Evolutionary conservation across 2,113 vertebrate species (phyloP).

Genomic region (Anhinga anhinga): DNA sequence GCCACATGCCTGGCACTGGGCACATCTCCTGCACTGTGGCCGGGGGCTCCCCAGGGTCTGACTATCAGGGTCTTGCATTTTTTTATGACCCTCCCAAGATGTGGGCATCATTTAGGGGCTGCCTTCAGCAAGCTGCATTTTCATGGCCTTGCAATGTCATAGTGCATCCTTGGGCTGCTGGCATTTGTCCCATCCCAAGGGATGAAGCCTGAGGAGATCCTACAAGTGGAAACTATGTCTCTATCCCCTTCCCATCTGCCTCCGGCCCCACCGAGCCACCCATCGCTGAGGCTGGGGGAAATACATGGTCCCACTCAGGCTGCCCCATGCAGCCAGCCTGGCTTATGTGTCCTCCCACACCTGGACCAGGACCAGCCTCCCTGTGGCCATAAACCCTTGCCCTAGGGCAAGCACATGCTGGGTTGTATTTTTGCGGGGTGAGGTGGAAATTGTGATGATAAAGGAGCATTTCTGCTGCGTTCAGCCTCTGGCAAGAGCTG

Average conservation of each 20-base stretch:
- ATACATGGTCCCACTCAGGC: accelerated
- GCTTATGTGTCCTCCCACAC: accelerated
- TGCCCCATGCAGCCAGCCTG: background rate
- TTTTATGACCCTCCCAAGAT: background rate
- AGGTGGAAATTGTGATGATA: background rate
- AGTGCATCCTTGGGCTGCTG: background rate
- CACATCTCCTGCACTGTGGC: background rate
- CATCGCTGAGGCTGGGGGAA: background rate
- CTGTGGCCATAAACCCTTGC: background rate
- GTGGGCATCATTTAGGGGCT: background rate
- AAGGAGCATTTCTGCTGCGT: background rate
- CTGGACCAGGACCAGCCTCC: background rate
- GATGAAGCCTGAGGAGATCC: background rate
- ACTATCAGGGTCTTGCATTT: background rate
- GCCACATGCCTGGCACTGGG: background rate
- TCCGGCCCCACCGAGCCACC: accelerated
- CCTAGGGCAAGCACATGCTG: background rate
- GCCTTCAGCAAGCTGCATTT: accelerated
- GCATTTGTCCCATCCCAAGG: background rate
- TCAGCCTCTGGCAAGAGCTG: background rate
- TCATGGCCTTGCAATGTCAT: background rate
- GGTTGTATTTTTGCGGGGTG: background rate
- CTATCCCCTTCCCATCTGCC: background rate
- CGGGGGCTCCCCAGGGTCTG: background rate
- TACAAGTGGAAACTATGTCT: accelerated